Percentiles rank a stretch among this genome's conserved stretches.
phyloP scores from a whole-genome alignment of 2,113 vertebrate species.

The Dasyurus viverrinus region DNA sequence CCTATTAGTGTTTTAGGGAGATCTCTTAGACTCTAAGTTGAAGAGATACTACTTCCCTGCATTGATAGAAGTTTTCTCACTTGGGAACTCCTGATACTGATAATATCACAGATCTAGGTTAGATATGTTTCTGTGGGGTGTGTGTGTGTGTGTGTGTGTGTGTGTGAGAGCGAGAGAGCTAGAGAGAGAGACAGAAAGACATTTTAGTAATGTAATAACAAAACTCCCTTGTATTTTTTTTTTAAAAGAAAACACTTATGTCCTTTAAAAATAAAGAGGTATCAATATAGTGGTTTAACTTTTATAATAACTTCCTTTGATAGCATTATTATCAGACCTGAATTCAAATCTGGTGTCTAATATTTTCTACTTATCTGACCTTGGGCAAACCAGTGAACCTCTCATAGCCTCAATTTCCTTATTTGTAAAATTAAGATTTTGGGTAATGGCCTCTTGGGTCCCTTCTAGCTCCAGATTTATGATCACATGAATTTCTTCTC shows the following conservation, averaged over 20 bases:
- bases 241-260: neutral
- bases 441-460: neutral
- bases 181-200: no score
- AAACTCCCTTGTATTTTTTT: neutral
- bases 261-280: neutral
- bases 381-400: neutral
- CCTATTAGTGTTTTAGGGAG: no score
- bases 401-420: neutral
- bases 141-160: no score
- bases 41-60: no score
- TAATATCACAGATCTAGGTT: no score
- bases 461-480: neutral
- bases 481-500: neutral
- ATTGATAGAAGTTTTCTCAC: no score
- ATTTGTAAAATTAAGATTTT: neutral
- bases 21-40: no score
- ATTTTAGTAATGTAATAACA: neutral
- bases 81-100: no score
- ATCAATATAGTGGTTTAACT: neutral
- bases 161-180: no score
- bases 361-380: neutral
- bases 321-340: neutral
- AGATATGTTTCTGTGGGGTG: no score
- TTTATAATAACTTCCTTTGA: neutral
- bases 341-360: neutral